These are phyloP conservation scores for Daktulosphaira vitifoliae DNA, from an alignment of 1,140 invertebrate species.

Conservation along the genomic window DNA sequence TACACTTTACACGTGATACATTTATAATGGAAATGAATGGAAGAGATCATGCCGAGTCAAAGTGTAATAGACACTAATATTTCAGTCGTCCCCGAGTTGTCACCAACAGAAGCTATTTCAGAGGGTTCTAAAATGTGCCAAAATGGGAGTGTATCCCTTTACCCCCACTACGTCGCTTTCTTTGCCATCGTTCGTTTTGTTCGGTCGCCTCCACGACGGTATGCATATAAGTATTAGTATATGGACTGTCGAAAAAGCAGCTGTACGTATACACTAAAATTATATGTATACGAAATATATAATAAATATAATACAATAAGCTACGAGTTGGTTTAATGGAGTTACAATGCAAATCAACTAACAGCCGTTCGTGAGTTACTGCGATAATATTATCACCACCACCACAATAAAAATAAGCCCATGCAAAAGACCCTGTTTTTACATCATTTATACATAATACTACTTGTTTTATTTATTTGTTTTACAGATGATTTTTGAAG, in stretches of 20 bases:
- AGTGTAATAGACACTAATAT: conserved; percentile 23
- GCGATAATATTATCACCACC: too few relatives aligned
- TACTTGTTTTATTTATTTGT: too few relatives aligned
- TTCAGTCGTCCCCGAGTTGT: conserved; percentile 12
- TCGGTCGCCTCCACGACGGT: background rate
- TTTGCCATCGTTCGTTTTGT: too few relatives aligned
- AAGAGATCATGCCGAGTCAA: conserved; percentile 15
- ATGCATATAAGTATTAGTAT: background rate
- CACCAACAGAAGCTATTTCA: conserved; percentile 12
- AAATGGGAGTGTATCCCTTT: background rate
- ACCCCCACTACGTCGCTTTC: background rate
- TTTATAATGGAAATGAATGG: too few relatives aligned
- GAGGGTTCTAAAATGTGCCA: background rate
- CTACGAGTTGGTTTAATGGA: background rate
- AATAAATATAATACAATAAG: conserved; percentile 14
- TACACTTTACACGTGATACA: background rate
- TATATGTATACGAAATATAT: too few relatives aligned
- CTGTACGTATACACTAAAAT: background rate
- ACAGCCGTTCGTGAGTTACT: too few relatives aligned
- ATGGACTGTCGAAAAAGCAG: too few relatives aligned
- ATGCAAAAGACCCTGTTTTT: too few relatives aligned
- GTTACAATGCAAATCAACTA: conserved; percentile 6
- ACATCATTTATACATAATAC: too few relatives aligned
- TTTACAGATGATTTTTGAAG: too few relatives aligned
- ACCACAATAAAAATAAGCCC: too few relatives aligned